These are phyloP conservation scores for Hesperophylax magnus DNA, from an alignment of 1,140 invertebrate species.

Conservation along the genomic window DNA sequence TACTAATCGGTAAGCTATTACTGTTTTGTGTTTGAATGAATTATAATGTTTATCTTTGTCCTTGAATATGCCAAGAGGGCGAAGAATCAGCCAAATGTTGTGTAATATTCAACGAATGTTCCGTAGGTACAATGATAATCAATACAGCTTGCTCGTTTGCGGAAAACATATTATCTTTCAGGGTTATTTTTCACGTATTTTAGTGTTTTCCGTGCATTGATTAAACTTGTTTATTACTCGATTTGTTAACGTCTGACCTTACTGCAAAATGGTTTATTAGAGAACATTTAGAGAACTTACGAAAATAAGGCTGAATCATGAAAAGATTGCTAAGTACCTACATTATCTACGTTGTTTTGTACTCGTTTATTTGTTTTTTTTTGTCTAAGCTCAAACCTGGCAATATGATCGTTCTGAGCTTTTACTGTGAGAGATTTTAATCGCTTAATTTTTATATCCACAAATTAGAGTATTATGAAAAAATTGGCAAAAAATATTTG, in stretches of 20 bases:
- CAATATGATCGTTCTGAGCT: neutral
- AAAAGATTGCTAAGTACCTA: no score
- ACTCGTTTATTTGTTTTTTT: neutral
- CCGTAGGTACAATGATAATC: conserved; percentile 13
- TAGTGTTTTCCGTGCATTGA: no score
- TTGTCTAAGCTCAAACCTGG: neutral
- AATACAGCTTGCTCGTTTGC: conserved; percentile 9
- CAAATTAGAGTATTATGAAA: no score
- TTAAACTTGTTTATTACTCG: no score
- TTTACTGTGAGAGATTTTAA: no score
- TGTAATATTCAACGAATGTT: conserved; percentile 30
- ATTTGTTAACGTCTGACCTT: no score
- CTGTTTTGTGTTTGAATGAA: neutral
- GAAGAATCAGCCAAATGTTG: conserved; percentile 6
- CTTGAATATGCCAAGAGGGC: neutral
- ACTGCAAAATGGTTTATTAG: no score
- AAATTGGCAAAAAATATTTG: no score
- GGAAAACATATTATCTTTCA: neutral
- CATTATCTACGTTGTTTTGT: neutral
- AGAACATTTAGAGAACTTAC: no score
- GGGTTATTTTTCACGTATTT: no score
- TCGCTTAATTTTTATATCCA: no score
- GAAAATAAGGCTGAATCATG: neutral
- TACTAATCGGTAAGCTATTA: neutral
- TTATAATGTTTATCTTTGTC: neutral